phyloP scores from a whole-genome alignment of 2,113 vertebrate genomes.

The Struthio camelus region DNA sequence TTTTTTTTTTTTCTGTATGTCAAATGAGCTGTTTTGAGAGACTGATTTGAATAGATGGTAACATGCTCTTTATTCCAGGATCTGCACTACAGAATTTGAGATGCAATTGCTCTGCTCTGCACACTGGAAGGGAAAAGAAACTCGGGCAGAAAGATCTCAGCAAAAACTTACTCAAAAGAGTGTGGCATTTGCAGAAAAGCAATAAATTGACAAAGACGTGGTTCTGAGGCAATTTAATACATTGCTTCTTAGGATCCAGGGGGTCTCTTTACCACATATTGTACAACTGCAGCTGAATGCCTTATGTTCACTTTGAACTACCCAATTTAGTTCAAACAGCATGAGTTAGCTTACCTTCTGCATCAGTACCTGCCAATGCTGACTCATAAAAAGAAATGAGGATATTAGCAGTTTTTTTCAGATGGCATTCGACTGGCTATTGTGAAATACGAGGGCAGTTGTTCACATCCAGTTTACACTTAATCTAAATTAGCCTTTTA shows the following conservation, averaged over 20 bases:
- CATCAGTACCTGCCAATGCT: conserved; percentile 16
- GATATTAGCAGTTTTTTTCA: neutral
- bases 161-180: neutral
- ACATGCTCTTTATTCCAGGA: neutral
- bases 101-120: neutral
- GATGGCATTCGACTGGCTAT: neutral
- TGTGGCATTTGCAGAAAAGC: neutral
- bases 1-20: neutral
- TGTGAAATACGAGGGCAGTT: conserved; percentile 17
- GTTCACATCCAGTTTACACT: neutral
- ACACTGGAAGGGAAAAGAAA: neutral
- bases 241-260: neutral
- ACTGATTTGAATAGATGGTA: neutral
- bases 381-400: conserved; percentile 14
- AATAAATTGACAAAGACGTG: neutral
- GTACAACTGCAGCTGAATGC: conserved; percentile 2
- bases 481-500: conserved; percentile 46
- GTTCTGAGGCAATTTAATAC: neutral
- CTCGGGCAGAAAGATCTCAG: neutral
- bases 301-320: conserved; percentile 13
- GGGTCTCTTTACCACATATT: neutral
- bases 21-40: neutral
- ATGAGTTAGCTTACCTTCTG: neutral
- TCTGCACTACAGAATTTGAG: neutral
- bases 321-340: neutral